These are phyloP conservation scores for Drosophila cognata DNA, from an alignment of 2,888 invertebrate genomes.

Conservation along the genomic window DNA sequence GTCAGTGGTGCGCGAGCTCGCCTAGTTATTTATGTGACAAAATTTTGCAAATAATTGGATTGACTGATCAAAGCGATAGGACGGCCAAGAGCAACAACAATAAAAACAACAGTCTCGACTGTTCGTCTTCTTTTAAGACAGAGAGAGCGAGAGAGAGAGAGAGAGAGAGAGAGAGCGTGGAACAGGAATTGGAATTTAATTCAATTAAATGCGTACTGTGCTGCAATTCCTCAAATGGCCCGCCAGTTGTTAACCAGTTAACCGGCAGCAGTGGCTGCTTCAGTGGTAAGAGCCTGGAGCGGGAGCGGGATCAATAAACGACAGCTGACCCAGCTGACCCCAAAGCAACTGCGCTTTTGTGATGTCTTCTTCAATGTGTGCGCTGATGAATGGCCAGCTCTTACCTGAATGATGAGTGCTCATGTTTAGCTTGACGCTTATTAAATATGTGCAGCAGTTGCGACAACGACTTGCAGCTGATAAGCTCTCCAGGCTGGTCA, in stretches of 20 bases:
- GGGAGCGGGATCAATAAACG: constrained; percentile 12
- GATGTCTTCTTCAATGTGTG: constrained; percentile 66
- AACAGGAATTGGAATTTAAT: constrained; percentile 81
- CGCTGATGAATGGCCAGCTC: constrained; percentile 55
- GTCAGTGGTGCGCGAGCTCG: constrained; percentile 38
- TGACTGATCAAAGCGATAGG: constrained; percentile 84
- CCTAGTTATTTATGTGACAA: constrained; percentile 85
- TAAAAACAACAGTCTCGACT: neutral
- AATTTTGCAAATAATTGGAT: constrained; percentile 85
- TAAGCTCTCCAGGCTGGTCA: constrained; percentile 28
- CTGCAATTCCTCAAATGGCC: constrained; percentile 79
- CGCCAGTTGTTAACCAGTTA: constrained; percentile 64
- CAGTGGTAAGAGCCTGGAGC: neutral
- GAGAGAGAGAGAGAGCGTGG: neutral
- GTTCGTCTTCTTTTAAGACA: neutral
- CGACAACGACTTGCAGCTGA: constrained; percentile 59
- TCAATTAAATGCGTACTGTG: constrained; percentile 84
- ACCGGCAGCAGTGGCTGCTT: constrained; percentile 13
- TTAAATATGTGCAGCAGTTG: constrained; percentile 74
- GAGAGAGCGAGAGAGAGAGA: neutral
- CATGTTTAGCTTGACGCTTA: constrained; percentile 66
- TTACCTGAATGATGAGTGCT: constrained; percentile 70
- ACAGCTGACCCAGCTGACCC: constrained; percentile 76
- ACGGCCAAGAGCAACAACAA: constrained; percentile 39
- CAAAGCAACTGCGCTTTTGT: constrained; percentile 25